Evolutionary conservation across 2,888 invertebrate species (phyloP), one percentile per base, ranked within the genome.

Genomic region (Sinelater perroti): DNA sequence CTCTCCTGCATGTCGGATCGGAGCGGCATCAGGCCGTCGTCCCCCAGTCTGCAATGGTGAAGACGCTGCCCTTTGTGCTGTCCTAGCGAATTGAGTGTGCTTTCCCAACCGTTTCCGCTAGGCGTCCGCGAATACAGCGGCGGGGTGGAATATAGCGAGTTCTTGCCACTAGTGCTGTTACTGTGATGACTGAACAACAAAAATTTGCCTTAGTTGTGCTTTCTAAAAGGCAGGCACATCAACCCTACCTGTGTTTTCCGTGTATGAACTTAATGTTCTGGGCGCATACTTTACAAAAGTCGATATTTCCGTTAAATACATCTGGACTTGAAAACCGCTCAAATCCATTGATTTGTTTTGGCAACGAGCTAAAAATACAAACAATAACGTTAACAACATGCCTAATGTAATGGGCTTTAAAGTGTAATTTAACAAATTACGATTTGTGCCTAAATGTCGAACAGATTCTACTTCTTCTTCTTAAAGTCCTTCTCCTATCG

Each of bases 1-100:
- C 94, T 80, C 62, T 85, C 85, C 77, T 92, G 92, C 63, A 89
- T 82, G 60, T 89, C 87, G 73, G 89, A 89, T 62, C 83, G 81
- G 57, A 87, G 82, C 31, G 87, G 85, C 59, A 89, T 85, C 71
- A 93, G 80, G 35, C 93, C 93, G 77, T 93, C 90, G 33, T 87
- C 82, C 62, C 88, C 89, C 47, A 85, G 73, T 60, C 76, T 67
- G 36, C 62, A 66, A 38, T 67, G 68, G 57, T 70, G 68, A 79
- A 79, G 1, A 16, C 36, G 20, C 2, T 21, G 31, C n/a, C 33
- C 36, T 47, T 53, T 60, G 11, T 45, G 47, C 5, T 58, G 49
- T 26, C 33, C 26, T 33, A 60, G 21, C 2, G 42, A 38, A 35
- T 47, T 59, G 40, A 66, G 38, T 3, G 66, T 63, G 33, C 63